Evolutionary conservation across 2,888 invertebrate genomes (phyloP).

Genomic region (Ypsolopha sequella): DNA sequence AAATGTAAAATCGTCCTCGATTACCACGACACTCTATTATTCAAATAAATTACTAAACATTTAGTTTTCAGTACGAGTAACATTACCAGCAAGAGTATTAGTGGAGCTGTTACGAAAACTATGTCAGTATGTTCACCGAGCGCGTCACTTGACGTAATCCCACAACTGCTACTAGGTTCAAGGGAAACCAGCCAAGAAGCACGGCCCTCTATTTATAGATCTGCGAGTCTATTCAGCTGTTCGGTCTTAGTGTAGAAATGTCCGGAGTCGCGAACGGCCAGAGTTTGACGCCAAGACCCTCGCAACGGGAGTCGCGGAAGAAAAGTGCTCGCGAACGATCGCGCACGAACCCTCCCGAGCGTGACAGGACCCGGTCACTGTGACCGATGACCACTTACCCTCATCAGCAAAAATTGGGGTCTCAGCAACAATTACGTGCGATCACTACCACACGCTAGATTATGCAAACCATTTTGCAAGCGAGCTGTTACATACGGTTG

Average conservation of each 20-base stretch:
- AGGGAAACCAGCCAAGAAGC: slow-evolving; percentile 64
- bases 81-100: not conserved
- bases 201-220: slow-evolving; percentile 65
- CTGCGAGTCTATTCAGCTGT: slow-evolving; percentile 57
- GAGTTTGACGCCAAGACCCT: slow-evolving; percentile 30
- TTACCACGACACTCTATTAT: not conserved
- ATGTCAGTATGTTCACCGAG: not conserved
- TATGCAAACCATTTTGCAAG: slow-evolving; percentile 32
- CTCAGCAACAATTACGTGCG: slow-evolving; percentile 40
- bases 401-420: slow-evolving; percentile 30
- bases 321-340: slow-evolving; percentile 24
- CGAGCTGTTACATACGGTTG: slow-evolving; percentile 30
- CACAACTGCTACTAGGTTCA: slow-evolving; percentile 52
- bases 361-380: slow-evolving; percentile 15
- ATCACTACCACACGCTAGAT: slow-evolving; percentile 37
- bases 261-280: slow-evolving; percentile 56
- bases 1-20: not conserved
- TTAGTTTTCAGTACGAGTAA: not conserved
- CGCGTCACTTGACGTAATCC: slow-evolving; percentile 5
- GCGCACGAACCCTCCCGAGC: slow-evolving; percentile 18
- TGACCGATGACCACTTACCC: slow-evolving; percentile 9
- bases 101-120: not conserved
- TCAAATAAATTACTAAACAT: not conserved
- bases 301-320: slow-evolving; percentile 33
- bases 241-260: slow-evolving; percentile 64